Evolutionary conservation across 2,113 vertebrate species (phyloP), one percentile per base, ranked within the genome.

Genomic region (Brachionichthys hirsutus): DNA sequence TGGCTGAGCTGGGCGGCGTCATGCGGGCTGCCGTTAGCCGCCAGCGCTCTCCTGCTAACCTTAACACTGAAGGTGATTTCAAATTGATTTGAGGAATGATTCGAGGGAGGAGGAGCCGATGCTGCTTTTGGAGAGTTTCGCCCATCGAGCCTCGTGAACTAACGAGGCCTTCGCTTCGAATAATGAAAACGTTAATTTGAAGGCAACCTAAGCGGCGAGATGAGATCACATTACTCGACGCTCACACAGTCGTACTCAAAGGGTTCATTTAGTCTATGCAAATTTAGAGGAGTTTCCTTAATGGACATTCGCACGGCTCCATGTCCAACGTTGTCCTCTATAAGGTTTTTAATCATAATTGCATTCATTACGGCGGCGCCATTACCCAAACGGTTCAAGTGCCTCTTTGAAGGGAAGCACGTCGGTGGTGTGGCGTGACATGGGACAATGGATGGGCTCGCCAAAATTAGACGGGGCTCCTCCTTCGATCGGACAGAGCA

Each of bases 1-100:
- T 98, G 97, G 96, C 90, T 97, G 57, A 97, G 94, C 89, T 99
- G 97, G 97, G 92, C 92, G 54, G 89, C 95, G 82, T 98, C 94
- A 69, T 94, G 93, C 43, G 73, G 90, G 9, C 71, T 96, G 13
- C 94, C 94, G 0, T 92, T 99, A 45, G 88, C 94, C 0, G 45
- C 96, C 89, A 98, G 97, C 20, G 91, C 95, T 0, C 50, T 90
- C 6, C 81, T 98, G 12, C 90, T 99, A 53, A 80, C 94, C 1
- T 49, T 95, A 18, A 93, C 95, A 40, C 89, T 99, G 51, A 99
- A 99, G 94, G 97, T 98, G 90, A 94, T 90, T 82, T 72, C 0
- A 12, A 9, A 35, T 53, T 79, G 49, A 85, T 91, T 90, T 13
- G 24, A 12, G 34, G 12, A 18, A 15, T 71, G 54, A 80, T 86